Evolutionary conservation across 2,113 vertebrate genomes (phyloP).

Genomic region (Cephalophus harveyi): DNA sequence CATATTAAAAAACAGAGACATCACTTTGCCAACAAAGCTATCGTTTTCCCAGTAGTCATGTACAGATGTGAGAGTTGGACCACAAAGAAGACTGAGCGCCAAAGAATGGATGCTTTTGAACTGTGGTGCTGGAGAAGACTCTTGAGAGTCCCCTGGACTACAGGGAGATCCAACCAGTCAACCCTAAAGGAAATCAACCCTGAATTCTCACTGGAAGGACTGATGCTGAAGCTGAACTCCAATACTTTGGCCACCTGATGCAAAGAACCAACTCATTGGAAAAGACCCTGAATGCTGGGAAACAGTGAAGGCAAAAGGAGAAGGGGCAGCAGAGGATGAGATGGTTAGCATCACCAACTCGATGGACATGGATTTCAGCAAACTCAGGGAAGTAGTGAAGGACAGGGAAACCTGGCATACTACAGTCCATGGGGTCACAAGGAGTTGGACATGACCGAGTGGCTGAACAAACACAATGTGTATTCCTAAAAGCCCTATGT

Average conservation of each 20-base stretch:
- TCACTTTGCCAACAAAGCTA: neutral
- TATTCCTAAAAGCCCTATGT: neutral
- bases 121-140: neutral
- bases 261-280: neutral
- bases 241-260: neutral
- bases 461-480: neutral
- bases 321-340: neutral
- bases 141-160: neutral
- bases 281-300: neutral
- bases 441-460: neutral
- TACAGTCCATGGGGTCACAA: neutral
- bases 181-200: neutral
- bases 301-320: neutral
- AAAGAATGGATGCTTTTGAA: neutral
- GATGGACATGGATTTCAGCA: neutral
- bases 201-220: neutral
- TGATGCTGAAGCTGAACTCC: neutral
- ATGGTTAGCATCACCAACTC: neutral
- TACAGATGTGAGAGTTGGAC: neutral
- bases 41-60: neutral
- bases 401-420: neutral
- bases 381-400: neutral
- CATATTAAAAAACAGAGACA: neutral
- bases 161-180: neutral
- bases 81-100: neutral